phyloP scores from a whole-genome alignment of 2,797 vertebrate genomes.

The Labeo calbasu region DNA sequence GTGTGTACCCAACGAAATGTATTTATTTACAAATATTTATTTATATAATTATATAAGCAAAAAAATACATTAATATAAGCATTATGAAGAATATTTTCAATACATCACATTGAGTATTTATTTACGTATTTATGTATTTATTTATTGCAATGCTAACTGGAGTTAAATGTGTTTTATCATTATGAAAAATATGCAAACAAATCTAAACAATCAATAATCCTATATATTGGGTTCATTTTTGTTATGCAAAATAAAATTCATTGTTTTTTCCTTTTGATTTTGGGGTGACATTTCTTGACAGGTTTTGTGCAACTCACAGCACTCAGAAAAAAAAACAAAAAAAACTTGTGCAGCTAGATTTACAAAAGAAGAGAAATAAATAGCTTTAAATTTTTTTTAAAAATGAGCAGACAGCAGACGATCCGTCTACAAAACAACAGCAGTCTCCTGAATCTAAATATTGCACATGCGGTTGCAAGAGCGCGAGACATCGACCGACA shows the following conservation, averaged over 20 bases:
- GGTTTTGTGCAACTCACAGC: background rate
- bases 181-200: background rate
- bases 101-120: background rate
- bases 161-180: background rate
- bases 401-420: background rate
- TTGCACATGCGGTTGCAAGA: slow-evolving; percentile 9
- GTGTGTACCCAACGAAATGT: background rate
- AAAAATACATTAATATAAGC: too few species aligned
- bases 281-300: background rate
- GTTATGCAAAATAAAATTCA: background rate
- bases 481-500: background rate
- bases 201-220: background rate
- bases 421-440: background rate
- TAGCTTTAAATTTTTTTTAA: too few species aligned
- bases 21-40: background rate
- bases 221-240: background rate
- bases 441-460: slow-evolving; percentile 23
- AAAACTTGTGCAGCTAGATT: background rate
- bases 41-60: background rate
- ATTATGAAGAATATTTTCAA: background rate
- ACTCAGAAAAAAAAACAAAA: background rate
- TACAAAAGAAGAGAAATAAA: background rate
- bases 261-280: background rate
- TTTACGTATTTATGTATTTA: background rate
- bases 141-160: background rate